These are phyloP conservation scores for Cactoblastis cactorum DNA, from an alignment of 2,888 invertebrate species.

Conservation along the genomic window DNA sequence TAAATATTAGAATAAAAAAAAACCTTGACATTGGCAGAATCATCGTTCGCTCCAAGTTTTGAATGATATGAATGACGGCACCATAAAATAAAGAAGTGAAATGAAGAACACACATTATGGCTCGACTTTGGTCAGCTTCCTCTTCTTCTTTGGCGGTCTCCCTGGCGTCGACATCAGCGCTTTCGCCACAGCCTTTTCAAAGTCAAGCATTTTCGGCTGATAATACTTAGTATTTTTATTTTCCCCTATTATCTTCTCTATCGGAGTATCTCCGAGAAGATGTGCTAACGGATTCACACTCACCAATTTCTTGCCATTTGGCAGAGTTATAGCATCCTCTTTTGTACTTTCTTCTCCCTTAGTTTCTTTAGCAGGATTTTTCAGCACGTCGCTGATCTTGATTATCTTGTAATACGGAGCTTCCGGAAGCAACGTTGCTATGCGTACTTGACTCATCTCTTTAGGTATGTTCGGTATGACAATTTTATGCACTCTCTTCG, in stretches of 20 bases:
- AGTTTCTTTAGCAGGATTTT: constrained; percentile 6
- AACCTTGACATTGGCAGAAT: too few species aligned
- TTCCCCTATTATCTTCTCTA: constrained; percentile 34
- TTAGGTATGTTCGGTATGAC: constrained; percentile 43
- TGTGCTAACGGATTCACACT: constrained; percentile 61
- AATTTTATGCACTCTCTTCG: constrained; percentile 31
- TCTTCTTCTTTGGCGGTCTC: constrained; percentile 6
- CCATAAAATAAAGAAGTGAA: too few species aligned
- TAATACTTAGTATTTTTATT: constrained; percentile 42
- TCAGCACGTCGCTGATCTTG: constrained; percentile 43
- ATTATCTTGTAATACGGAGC: constrained; percentile 66
- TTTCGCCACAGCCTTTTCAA: constrained; percentile 43
- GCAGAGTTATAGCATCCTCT: constrained; percentile 30
- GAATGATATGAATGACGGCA: too few species aligned
- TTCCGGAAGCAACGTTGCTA: constrained; percentile 51
- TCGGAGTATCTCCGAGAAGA: constrained; percentile 38
- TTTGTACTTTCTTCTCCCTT: not conserved
- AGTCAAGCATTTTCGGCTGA: constrained; percentile 38
- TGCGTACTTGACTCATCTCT: constrained; percentile 39
- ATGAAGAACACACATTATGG: not conserved
- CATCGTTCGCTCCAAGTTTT: too few species aligned
- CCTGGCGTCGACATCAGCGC: too few species aligned
- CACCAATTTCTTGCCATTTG: constrained; percentile 53
- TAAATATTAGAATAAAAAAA: too few species aligned
- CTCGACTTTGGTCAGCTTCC: not conserved